Conservation (phyloP, 2,113 vertebrate species). For the Apteryx mantelli region DNA sequence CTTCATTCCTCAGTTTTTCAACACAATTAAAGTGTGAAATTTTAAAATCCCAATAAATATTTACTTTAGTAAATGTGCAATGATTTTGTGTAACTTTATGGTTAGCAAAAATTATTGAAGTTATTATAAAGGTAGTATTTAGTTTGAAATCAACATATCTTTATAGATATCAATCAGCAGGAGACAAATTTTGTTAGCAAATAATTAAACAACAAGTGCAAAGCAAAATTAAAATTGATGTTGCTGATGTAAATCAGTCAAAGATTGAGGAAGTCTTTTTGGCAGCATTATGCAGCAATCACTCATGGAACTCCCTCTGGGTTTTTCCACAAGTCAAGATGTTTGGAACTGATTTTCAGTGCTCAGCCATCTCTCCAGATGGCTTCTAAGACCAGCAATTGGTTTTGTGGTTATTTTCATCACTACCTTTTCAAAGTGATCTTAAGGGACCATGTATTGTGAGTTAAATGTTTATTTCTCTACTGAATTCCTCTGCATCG, state of each 20-base stretch:
- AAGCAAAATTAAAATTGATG: not conserved
- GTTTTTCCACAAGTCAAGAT: not conserved
- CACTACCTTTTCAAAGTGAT: not conserved
- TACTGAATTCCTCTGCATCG: not conserved
- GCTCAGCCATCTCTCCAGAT: not conserved
- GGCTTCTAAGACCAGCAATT: constrained; percentile 27
- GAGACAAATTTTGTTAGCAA: not conserved
- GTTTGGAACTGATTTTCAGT: constrained; percentile 3
- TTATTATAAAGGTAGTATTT: not conserved
- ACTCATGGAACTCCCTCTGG: not conserved
- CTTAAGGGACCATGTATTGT: not conserved
- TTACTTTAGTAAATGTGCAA: not conserved
- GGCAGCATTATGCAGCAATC: not conserved
- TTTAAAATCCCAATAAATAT: not conserved
- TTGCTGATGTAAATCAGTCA: not conserved
- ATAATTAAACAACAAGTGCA: not conserved
- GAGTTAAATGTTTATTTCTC: not conserved
- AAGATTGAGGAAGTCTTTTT: not conserved
- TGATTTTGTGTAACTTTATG: not conserved
- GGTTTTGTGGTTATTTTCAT: constrained; percentile 21
- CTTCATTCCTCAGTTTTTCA: not conserved
- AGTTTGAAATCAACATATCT: not conserved
- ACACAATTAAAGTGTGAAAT: not conserved
- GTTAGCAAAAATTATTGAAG: not conserved
- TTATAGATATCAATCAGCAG: not conserved